Base-by-base conservation (phyloP, 2,113 vertebrate genomes). In the Anoplopoma fimbria region DNA sequence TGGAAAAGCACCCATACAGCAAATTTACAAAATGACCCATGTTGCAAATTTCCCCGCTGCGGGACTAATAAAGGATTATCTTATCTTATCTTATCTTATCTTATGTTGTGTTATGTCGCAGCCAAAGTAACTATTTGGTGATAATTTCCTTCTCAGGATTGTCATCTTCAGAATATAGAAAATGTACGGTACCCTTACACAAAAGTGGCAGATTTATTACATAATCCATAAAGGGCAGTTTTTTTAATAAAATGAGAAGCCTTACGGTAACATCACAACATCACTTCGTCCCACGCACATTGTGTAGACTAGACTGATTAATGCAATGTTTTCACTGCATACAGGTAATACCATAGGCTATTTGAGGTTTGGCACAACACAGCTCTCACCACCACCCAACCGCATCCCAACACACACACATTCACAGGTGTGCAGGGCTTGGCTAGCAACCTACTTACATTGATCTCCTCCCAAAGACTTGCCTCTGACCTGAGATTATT, bases 401-500 rank as follows among this genome's bases (percentile, higher is more conserved):
- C n/a, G n/a, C n/a, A n/a, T n/a, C n/a, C n/a, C n/a, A n/a, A n/a
- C 57, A 71, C 63, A 40, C 63, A 63, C 38, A 34, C 23, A 77
- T 31, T 67, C 49, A 75, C 60, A 69, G 33, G 67, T 64, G 62
- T 64, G 57, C 38, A 87, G 67, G 84, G 77, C 27, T 29, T 42
- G 62, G 55, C 74, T 15, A 34, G 31, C n/a, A 58, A 45, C 49
- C 51, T 69, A 29, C 55, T 63, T 45, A 76, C 31, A 57, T 55
- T 14, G 4, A 69, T 4, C 69, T 64, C 71, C 68, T 65, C 75
- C 72, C 55, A 71, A 69, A 69, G 42, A 47, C 58, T 31, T 23
- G 1, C 19, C 23, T 68, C 4, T 31, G 31, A 69, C 67, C 62
- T 74, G 68, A 75, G 51, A 25, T 33, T 51, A 17, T 2, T 53